A percentile compares a stretch with the other conserved stretches of the same genome.
Conservation (phyloP, 2,888 invertebrate genomes). For the Drosophila birchii region DNA sequence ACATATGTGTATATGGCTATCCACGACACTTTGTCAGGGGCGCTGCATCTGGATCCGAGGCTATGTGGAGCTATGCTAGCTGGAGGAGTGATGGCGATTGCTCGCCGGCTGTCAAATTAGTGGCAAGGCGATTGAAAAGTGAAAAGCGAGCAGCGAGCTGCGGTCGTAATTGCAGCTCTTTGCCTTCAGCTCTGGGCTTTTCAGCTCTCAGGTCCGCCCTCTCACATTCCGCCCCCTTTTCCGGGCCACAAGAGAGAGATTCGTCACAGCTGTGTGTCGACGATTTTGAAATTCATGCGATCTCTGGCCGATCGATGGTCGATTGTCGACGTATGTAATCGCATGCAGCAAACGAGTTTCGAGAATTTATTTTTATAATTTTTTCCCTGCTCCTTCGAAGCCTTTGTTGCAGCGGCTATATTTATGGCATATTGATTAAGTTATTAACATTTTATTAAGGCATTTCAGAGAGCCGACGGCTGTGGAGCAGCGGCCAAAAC, state of each 20-base stretch:
- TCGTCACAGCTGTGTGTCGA: conserved; percentile 76
- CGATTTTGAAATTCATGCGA: conserved; percentile 75
- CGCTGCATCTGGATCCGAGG: conserved; percentile 2
- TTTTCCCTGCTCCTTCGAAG: conserved; percentile 34
- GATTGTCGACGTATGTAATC: conserved; percentile 67
- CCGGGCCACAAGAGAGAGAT: conserved; percentile 54
- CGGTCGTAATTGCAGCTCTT: conserved; percentile 52
- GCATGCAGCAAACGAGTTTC: conserved; percentile 76
- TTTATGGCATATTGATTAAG: conserved; percentile 81
- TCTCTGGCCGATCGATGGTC: conserved; percentile 62
- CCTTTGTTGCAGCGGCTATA: conserved; percentile 59
- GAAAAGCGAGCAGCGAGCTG: conserved; percentile 59
- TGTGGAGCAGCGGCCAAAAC: conserved; percentile 63
- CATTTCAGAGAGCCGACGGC: conserved; percentile 67
- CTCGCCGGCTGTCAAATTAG: conserved; percentile 78
- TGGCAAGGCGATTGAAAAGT: conserved; percentile 74
- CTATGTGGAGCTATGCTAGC: conserved; percentile 15
- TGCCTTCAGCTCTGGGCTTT: neutral
- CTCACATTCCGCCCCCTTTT: conserved; percentile 26
- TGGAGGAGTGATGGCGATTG: conserved; percentile 71
- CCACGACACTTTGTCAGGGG: conserved; percentile 51
- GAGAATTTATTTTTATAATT: conserved; percentile 75
- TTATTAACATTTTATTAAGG: conserved; percentile 78
- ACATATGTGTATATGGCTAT: conserved; percentile 43
- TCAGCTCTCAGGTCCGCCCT: neutral